phyloP scores from a whole-genome alignment of 2,113 vertebrate species.

The Steatornis caripensis region DNA sequence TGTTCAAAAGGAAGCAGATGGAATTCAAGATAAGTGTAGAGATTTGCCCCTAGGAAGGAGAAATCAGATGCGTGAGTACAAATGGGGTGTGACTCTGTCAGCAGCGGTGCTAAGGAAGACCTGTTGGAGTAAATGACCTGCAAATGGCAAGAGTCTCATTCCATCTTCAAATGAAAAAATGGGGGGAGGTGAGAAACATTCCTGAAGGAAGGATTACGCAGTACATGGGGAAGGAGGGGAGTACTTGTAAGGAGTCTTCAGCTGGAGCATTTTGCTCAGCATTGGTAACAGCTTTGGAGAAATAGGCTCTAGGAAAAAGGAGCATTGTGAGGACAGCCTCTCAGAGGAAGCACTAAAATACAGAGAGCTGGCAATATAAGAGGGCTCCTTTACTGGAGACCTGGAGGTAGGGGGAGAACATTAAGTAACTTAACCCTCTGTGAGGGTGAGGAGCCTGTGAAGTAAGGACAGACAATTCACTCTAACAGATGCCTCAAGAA shows the following conservation, averaged over 20 bases:
- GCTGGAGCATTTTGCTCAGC: not conserved
- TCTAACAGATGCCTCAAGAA: not conserved
- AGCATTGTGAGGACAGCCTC: not conserved
- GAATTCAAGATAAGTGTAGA: not conserved
- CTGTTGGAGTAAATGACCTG: not conserved
- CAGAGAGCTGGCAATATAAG: not conserved
- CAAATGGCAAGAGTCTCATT: not conserved
- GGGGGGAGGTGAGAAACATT: not conserved
- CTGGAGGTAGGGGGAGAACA: not conserved
- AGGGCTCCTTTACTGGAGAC: not conserved
- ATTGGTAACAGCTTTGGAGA: not conserved
- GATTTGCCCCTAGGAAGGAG: not conserved
- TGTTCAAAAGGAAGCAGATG: not conserved
- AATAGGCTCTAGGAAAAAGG: not conserved
- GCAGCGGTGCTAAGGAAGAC: not conserved
- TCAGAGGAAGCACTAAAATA: not conserved
- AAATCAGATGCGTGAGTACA: not conserved
- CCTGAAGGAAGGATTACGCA: not conserved
- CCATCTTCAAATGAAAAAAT: not conserved
- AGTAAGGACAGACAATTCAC: not conserved
- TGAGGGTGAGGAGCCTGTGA: not conserved
- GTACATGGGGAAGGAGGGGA: not conserved
- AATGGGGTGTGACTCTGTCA: not conserved
- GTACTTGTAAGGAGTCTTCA: not conserved
- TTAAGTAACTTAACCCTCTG: not conserved